Conservation (phyloP, 2,797 vertebrate genomes). For the Danio choprae region DNA sequence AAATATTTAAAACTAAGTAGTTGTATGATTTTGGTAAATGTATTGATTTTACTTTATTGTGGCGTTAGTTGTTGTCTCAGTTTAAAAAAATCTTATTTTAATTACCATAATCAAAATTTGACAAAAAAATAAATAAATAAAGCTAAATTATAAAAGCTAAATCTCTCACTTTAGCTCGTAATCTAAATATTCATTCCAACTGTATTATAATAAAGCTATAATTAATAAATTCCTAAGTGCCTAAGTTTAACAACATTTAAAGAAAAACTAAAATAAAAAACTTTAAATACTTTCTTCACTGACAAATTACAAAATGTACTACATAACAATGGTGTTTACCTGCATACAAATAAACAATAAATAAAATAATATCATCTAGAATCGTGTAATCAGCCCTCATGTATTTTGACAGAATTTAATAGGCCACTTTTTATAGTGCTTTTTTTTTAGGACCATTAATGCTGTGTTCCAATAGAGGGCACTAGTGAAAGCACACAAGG, state of each 20-base stretch:
- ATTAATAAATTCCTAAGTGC: no score
- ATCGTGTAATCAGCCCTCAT: not conserved
- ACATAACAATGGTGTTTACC: not conserved
- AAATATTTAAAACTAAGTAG: no score
- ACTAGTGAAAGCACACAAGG: constrained; percentile 16
- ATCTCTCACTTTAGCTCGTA: not conserved
- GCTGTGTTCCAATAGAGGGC: constrained; percentile 51
- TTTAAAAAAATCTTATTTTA: not conserved
- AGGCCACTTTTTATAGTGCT: not conserved
- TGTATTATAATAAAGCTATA: not conserved
- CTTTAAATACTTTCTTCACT: not conserved
- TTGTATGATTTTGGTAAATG: no score
- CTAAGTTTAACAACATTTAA: no score
- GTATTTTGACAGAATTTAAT: not conserved
- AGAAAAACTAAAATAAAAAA: no score
- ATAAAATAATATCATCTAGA: not conserved
- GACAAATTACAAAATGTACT: not conserved
- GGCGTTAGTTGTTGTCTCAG: not conserved
- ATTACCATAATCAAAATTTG: not conserved
- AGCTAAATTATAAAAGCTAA: not conserved
- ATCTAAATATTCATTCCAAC: not conserved
- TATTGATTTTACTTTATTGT: not conserved
- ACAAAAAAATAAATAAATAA: not conserved
- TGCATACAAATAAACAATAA: not conserved
- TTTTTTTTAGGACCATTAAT: not conserved